Evolutionary conservation across 2,888 invertebrate genomes (phyloP).

Genomic region (Eristalis tenax): DNA sequence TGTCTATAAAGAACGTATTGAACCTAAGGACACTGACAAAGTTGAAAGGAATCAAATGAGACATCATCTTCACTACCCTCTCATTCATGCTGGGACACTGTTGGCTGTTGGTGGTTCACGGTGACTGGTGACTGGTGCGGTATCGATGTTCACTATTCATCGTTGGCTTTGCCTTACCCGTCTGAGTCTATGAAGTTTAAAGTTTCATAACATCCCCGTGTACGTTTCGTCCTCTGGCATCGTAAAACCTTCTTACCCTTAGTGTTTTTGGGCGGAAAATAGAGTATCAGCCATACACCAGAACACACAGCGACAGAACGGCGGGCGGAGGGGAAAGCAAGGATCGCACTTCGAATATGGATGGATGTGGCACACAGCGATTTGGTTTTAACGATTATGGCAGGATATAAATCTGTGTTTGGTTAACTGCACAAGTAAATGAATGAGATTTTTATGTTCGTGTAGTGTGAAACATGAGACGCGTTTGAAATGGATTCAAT

Average conservation of each 20-base stretch:
- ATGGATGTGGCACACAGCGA: slow-evolving; percentile 68
- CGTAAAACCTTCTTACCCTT: slow-evolving; percentile 59
- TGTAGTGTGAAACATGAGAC: slow-evolving; percentile 70
- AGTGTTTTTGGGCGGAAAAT: slow-evolving; percentile 45
- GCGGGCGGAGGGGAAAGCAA: not conserved
- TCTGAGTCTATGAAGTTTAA: slow-evolving; percentile 58
- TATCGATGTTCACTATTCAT: slow-evolving; percentile 35
- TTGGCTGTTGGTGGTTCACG: not conserved
- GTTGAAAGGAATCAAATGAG: slow-evolving; percentile 72
- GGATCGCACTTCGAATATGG: slow-evolving; percentile 49
- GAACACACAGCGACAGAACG: not conserved
- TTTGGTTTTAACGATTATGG: slow-evolving; percentile 72
- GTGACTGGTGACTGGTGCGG: not conserved
- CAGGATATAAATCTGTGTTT: slow-evolving; percentile 72
- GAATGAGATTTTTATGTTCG: slow-evolving; percentile 71
- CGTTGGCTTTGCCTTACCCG: slow-evolving; percentile 20
- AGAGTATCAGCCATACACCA: slow-evolving; percentile 2
- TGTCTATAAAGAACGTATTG: slow-evolving; percentile 64
- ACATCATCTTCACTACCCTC: slow-evolving; percentile 63
- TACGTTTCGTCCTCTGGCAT: slow-evolving; percentile 40
- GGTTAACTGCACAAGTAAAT: slow-evolving; percentile 72
- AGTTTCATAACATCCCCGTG: slow-evolving; percentile 68
- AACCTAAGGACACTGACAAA: slow-evolving; percentile 69
- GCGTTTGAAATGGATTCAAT: slow-evolving; percentile 67
- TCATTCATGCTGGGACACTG: slow-evolving; percentile 16